Evolutionary conservation across 2,888 invertebrate species (phyloP), one percentile per base, ranked within the genome.

Genomic region (Cecidostiba fungosa): DNA sequence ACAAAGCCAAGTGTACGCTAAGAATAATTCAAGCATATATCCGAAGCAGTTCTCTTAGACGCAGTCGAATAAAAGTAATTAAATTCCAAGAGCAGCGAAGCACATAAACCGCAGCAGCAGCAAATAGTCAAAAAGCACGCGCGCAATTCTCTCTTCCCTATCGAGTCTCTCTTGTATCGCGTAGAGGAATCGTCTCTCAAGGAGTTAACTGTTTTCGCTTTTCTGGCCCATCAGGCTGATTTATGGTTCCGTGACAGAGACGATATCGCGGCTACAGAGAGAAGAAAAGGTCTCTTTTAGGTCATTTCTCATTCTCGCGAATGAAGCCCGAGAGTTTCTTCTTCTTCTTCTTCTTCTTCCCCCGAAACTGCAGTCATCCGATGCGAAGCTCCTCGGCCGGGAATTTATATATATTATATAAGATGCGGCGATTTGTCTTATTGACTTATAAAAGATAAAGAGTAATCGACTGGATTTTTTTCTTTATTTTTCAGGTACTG

Each of bases 401-500:
- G 19, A 50, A 50, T 47, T 19, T 39, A 66, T 43, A 69, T 69
- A 19, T 69, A 10, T n/a, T 62, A 5, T 3, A 62, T 2, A 79
- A 19, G 50, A 70, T 1, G 16, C n/a, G 43, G 50, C 47, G 79
- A 79, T 79, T 79, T 78, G 83, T 84, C 83, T 78, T 78, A 32
- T 26, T 73, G 83, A 54, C 79, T 32, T 70, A 70, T 69, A 47
- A 12, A 36, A 1, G 19, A 36, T 39, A 6, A n/a, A n/a, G 10
- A 26, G 69, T 29, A 5, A 26, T 29, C 16, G 14, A 26, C 4
- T 16, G 32, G 69, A 16, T 0, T 29, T 74, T 36, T 72, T 3
- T 32, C 19, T n/a, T 59, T 69, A 10, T 72, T 39, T n/a, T 3
- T 8, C 92, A 97, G 97, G 92, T 97, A 97, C 92, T 98, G 97